Evolutionary conservation across 2,888 invertebrate genomes (phyloP).

Genomic region (Rhodophaea formosa): DNA sequence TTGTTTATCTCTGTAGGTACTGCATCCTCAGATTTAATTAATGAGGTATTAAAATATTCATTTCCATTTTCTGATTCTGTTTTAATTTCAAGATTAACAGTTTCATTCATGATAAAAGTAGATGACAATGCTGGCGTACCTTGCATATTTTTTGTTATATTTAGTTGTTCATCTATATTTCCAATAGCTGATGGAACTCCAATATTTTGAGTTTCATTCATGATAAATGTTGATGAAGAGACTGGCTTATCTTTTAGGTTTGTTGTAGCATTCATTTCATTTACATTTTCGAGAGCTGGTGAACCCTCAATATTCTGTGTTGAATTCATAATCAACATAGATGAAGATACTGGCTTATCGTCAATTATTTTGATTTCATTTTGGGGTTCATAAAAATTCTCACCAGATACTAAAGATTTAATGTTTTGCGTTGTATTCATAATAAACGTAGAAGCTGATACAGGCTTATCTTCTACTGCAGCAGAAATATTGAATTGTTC

Average conservation of each 20-base stretch:
- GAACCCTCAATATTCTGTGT: background rate
- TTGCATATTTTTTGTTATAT: background rate
- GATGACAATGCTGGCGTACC: background rate
- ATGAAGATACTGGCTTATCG: background rate
- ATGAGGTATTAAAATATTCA: background rate
- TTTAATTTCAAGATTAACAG: background rate
- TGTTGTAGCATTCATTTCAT: background rate
- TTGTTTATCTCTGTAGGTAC: background rate
- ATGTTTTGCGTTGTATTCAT: background rate
- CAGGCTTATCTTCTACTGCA: background rate
- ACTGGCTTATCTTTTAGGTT: background rate
- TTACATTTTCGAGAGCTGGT: background rate
- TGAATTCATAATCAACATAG: background rate
- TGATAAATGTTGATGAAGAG: background rate
- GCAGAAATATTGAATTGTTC: background rate
- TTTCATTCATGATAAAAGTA: background rate
- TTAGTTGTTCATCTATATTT: background rate
- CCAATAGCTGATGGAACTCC: background rate
- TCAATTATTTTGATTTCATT: background rate
- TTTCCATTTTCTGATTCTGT: background rate
- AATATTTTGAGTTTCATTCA: background rate
- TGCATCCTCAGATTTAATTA: background rate
- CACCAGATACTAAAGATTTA: background rate
- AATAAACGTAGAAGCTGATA: background rate
- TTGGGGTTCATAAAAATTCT: background rate